Conservation (phyloP, 23 tunicate genomes). For the Oikopleura albicans region DNA sequence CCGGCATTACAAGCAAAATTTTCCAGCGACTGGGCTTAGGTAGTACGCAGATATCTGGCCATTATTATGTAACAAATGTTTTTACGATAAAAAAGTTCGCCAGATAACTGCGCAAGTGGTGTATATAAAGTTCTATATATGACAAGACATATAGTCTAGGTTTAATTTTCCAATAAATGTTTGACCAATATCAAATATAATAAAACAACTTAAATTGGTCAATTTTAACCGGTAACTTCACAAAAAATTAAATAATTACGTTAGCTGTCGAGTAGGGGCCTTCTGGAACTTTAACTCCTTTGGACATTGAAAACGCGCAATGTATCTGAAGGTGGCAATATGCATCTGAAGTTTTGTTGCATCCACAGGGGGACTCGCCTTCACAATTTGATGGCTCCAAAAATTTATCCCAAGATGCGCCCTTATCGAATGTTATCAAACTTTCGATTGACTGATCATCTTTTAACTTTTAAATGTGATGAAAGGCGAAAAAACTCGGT, state of each 20-base stretch:
- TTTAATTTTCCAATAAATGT: too few relatives aligned
- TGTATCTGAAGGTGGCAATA: conserved; percentile 63
- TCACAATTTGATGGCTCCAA: not conserved
- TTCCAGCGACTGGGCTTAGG: too few relatives aligned
- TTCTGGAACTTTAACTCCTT: conserved; percentile 2
- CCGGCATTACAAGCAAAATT: too few relatives aligned
- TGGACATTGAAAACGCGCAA: conserved; percentile 32
- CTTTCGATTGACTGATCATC: conserved; percentile 52
- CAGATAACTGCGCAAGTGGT: too few relatives aligned
- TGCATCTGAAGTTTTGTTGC: not conserved
- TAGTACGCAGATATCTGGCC: too few relatives aligned
- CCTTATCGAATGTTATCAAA: conserved; percentile 65
- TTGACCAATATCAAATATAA: too few relatives aligned
- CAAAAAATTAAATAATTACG: not conserved
- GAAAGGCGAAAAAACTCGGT: not conserved
- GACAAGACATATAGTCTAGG: too few relatives aligned
- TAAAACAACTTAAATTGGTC: too few relatives aligned
- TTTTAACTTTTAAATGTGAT: not conserved
- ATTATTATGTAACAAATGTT: too few relatives aligned
- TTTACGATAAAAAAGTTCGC: too few relatives aligned
- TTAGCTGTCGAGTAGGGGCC: not conserved
- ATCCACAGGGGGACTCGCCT: not conserved
- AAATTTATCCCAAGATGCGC: conserved; percentile 40
- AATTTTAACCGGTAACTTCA: not conserved
- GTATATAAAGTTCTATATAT: too few relatives aligned